Evolutionary conservation across 2,888 invertebrate species (phyloP).

Genomic region (Mimas tiliae): DNA sequence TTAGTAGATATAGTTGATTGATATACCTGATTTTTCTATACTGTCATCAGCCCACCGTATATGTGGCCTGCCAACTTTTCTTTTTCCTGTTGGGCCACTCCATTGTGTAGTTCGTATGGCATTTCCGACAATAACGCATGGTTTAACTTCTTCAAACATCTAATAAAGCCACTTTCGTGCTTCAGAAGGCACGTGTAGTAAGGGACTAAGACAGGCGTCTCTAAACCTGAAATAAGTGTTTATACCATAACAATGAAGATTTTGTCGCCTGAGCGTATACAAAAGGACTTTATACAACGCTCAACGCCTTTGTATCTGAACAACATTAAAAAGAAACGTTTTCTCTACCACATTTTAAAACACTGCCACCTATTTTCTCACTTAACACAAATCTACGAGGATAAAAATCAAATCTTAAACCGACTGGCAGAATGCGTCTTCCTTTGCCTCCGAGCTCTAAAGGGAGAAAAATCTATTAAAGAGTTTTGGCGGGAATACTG

Average conservation of each 20-base stretch:
- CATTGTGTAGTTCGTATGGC: too few relatives aligned
- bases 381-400: slow-evolving; percentile 15
- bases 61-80: too few relatives aligned
- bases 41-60: too few relatives aligned
- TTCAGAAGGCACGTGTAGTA: background rate
- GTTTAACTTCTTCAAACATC: background rate
- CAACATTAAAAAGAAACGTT: slow-evolving; percentile 17
- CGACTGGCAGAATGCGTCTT: slow-evolving; percentile 2
- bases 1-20: too few relatives aligned
- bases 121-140: too few relatives aligned
- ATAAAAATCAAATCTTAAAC: slow-evolving; percentile 20
- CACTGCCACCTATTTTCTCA: slow-evolving; percentile 17
- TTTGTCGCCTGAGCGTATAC: slow-evolving; percentile 16
- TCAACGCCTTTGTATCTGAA: slow-evolving; percentile 18
- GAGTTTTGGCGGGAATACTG: background rate
- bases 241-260: slow-evolving; percentile 21
- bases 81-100: too few relatives aligned
- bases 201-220: slow-evolving; percentile 5
- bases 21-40: too few relatives aligned
- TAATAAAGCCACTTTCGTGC: background rate
- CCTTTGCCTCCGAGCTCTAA: background rate
- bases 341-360: slow-evolving; percentile 7
- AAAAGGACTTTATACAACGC: slow-evolving; percentile 17
- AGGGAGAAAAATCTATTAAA: background rate
- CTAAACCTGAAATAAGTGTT: slow-evolving; percentile 13